Percentiles rank a stretch among this genome's conserved stretches.
Conservation (phyloP, 2,888 invertebrate species). For the Euproctis similis region DNA sequence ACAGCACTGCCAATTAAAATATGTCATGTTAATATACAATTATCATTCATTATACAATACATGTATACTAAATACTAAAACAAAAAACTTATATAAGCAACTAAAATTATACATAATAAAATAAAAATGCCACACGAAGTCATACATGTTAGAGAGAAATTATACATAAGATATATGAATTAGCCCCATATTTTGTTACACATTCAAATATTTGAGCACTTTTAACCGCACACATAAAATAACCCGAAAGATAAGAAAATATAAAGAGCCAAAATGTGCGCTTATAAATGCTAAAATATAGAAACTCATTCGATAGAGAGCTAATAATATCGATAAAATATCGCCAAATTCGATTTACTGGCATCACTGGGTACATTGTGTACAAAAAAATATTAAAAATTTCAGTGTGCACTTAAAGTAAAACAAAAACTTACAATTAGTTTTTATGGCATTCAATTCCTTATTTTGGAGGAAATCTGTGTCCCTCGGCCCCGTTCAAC, state of each 20-base stretch:
- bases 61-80: too few species aligned
- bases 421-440: conserved; percentile 19
- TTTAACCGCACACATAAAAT: conserved; percentile 1
- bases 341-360: conserved; percentile 12
- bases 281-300: conserved; percentile 2
- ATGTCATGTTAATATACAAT: conserved; percentile 10
- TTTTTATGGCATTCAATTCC: conserved; percentile 24
- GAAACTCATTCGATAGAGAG: conserved; percentile 9
- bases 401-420: conserved; percentile 21
- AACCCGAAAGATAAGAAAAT: conserved; percentile 5
- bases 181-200: too few species aligned
- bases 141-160: too few species aligned
- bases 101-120: not conserved
- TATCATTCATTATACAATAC: too few species aligned
- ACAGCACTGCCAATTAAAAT: not conserved
- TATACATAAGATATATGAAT: too few species aligned
- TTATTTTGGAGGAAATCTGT: conserved; percentile 28
- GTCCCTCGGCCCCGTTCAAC: conserved; percentile 41
- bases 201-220: conserved; percentile 1
- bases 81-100: too few species aligned
- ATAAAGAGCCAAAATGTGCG: too few species aligned
- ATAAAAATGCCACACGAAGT: not conserved
- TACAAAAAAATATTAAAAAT: conserved; percentile 15
- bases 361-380: conserved; percentile 19
- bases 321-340: conserved; percentile 2